These are phyloP conservation scores for Oceanodroma leucorhoa DNA, from an alignment of 2,797 vertebrate species.

Conservation along the genomic window DNA sequence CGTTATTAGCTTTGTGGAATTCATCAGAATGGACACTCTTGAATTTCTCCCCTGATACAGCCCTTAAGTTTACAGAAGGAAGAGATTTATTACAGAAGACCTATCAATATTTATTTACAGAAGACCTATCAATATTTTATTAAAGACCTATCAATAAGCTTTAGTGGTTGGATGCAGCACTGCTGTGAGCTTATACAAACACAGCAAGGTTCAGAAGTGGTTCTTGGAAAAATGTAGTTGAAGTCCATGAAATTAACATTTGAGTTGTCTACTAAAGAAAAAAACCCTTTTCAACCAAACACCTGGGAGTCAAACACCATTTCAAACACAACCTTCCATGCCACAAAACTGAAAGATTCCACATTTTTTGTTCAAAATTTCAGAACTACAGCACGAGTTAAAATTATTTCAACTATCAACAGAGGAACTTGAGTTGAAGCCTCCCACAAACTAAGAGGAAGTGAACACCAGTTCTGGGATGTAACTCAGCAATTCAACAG, in stretches of 20 bases:
- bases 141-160: neutral
- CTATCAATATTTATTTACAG: neutral
- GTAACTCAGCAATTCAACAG: neutral
- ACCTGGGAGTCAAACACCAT: neutral
- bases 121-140: neutral
- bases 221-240: neutral
- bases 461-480: neutral
- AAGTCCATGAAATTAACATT: neutral
- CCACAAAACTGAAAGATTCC: neutral
- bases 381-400: neutral
- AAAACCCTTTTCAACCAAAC: neutral
- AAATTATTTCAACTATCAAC: neutral
- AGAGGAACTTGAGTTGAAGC: neutral
- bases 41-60: neutral
- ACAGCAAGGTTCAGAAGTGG: neutral
- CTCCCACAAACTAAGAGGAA: neutral
- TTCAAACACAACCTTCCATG: neutral
- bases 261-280: neutral
- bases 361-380: neutral
- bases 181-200: neutral
- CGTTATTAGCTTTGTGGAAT: neutral
- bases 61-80: neutral
- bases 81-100: neutral
- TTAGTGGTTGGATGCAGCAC: rapidly evolving
- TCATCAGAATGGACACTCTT: neutral